Evolutionary conservation across 1,140 invertebrate genomes (phyloP).

Genomic region (Calliphora vicina): DNA sequence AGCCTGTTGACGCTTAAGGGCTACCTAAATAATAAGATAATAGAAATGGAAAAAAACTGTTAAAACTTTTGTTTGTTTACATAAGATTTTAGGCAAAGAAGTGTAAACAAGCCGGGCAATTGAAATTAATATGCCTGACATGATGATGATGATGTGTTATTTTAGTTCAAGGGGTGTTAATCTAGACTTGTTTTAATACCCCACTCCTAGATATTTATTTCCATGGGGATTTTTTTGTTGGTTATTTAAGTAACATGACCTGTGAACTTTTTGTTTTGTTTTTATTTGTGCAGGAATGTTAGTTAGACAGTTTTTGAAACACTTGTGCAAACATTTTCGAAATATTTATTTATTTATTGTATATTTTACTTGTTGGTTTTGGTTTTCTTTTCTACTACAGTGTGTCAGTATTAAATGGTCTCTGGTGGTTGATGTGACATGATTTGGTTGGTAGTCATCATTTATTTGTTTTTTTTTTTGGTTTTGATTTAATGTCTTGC

Average conservation of each 20-base stretch:
- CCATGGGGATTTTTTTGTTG: conserved; percentile 23
- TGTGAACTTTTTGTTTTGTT: conserved; percentile 10
- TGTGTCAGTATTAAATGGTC: background rate
- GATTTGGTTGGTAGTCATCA: background rate
- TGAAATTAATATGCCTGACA: conserved; percentile 62
- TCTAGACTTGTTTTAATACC: background rate
- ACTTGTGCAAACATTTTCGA: conserved; percentile 61
- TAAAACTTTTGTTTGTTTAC: conserved; percentile 37
- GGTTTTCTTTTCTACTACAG: too few species aligned
- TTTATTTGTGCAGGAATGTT: conserved; percentile 36
- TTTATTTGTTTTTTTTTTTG: conserved; percentile 35
- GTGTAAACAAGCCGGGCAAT: conserved; percentile 43
- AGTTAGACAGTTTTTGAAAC: conserved; percentile 40
- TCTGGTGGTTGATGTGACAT: background rate
- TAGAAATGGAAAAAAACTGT: conserved; percentile 30
- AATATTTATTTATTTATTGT: conserved; percentile 24
- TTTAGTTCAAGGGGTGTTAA: conserved; percentile 6
- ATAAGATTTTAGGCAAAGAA: background rate
- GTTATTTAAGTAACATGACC: conserved; percentile 31
- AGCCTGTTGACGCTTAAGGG: conserved; percentile 94
- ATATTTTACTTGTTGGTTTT: conserved; percentile 22
- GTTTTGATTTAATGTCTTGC: conserved; percentile 34
- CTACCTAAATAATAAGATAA: conserved; percentile 73
- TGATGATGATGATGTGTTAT: conserved; percentile 30
- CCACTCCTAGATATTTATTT: background rate